Evolutionary conservation across 1,140 invertebrate species (phyloP).

Genomic region (Bombyx mori): ASM3026992v2 NC_085118.1:11410501-11411000

Average conservation of each 20-base stretch:
- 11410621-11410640: too few species aligned
- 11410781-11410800: constrained; percentile 56
- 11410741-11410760: background rate
- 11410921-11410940: constrained; percentile 64
- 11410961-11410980: constrained; percentile 94
- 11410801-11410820: constrained; percentile 70
- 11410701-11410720: too few species aligned
- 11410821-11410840: constrained; percentile 47
- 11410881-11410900: constrained; percentile 47
- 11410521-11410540: too few species aligned
- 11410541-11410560: too few species aligned
- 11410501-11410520: too few species aligned
- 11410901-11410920: constrained; percentile 60
- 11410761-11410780: constrained; percentile 51
- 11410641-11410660: too few species aligned
- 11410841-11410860: constrained; percentile 11
- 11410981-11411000: constrained; percentile 99
- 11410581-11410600: too few species aligned
- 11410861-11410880: constrained; percentile 14
- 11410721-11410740: too few species aligned
- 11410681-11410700: too few species aligned
- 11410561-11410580: too few species aligned
- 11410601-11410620: too few species aligned
- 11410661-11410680: too few species aligned
- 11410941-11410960: constrained; percentile 90